Base-by-base conservation (phyloP, 2,113 vertebrate genomes). In the Sebastes fasciatus region DNA sequence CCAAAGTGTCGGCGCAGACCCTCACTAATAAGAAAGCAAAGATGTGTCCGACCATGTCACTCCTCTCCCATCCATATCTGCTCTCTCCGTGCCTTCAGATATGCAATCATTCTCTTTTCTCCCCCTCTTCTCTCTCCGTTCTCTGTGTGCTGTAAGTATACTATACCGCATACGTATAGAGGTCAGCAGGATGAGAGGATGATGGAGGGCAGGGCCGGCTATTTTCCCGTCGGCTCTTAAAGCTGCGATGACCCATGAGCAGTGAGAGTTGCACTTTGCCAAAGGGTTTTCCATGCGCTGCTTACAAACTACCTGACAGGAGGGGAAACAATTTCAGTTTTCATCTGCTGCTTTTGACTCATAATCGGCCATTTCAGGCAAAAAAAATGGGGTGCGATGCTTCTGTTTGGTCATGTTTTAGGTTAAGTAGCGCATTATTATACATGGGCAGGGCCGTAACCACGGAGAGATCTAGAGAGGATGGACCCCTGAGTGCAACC, bases 21-120 rank as follows among this genome's bases (percentile, higher is more conserved):
- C 77, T 78, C 83, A 46, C 91, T 95, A 94, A 95, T 94, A 93
- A 94, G 93, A 92, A 87, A 89, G 89, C 86, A 85, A 91, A 92
- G 88, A 93, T 79, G 77, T 86, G 87, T 87, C 87, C 80, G 61
- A 88, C 72, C 85, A 82, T 87, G 89, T 90, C 90, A 79, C 86
- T 90, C 86, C 78, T 61, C 90, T 79, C 46, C 77, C 86, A 87
- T 90, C 86, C 82, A 84, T 81, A 87, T 84, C 79, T 46, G 57
- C 88, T 84, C 86, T 88, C 87, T 68, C 79, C 75, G 63, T 84
- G 87, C 80, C 85, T 90, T 91, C 89, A 91, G 88, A 91, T 91
- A 91, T 91, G 87, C 90, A 92, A 92, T 91, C 93, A 92, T 88
- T 85, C 86, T 80, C 86, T 76, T 46, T 11, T 58, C 55, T 16